Percentiles rank a stretch among this genome's conserved stretches.
Conservation (phyloP, 2,888 invertebrate genomes). For the Cetonia aurata region DNA sequence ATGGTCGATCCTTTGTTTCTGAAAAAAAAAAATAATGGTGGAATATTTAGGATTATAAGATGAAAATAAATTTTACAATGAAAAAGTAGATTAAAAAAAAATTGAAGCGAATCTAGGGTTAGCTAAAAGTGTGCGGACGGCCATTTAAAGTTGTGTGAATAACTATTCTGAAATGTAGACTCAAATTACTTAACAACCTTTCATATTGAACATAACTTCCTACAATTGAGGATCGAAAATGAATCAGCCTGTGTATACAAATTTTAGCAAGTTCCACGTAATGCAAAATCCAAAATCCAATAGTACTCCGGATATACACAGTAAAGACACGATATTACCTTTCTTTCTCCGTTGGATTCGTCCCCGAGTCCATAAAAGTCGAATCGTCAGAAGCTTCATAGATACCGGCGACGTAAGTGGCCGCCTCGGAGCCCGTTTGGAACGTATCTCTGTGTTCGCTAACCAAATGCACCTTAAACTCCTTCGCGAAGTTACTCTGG, state of each 20-base stretch:
- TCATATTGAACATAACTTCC: too few relatives aligned
- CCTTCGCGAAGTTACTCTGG: slow-evolving; percentile 76
- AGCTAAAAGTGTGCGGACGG: too few relatives aligned
- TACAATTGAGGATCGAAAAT: too few relatives aligned
- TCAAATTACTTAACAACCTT: too few relatives aligned
- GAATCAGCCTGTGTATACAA: too few relatives aligned
- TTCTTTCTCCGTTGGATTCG: slow-evolving; percentile 29
- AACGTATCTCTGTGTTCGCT: slow-evolving; percentile 71
- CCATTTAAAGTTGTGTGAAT: too few relatives aligned
- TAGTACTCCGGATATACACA: neutral
- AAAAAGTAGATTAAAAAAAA: slow-evolving; percentile 1
- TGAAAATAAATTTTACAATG: neutral
- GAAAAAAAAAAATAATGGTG: slow-evolving; percentile 2
- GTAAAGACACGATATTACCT: slow-evolving; percentile 8
- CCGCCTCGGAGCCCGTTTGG: slow-evolving; percentile 68
- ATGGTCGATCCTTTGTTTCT: slow-evolving; percentile 26
- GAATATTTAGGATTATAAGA: neutral
- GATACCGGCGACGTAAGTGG: slow-evolving; percentile 68
- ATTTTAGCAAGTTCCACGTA: too few relatives aligned
- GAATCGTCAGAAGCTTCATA: slow-evolving; percentile 65
- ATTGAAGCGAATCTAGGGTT: too few relatives aligned
- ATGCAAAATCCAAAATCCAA: neutral
- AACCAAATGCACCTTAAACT: slow-evolving; percentile 76
- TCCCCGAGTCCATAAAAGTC: slow-evolving; percentile 28
- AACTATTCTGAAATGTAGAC: too few relatives aligned